Evolutionary conservation across 2,888 invertebrate genomes (phyloP).

Genomic region (Andrena praecox): DNA sequence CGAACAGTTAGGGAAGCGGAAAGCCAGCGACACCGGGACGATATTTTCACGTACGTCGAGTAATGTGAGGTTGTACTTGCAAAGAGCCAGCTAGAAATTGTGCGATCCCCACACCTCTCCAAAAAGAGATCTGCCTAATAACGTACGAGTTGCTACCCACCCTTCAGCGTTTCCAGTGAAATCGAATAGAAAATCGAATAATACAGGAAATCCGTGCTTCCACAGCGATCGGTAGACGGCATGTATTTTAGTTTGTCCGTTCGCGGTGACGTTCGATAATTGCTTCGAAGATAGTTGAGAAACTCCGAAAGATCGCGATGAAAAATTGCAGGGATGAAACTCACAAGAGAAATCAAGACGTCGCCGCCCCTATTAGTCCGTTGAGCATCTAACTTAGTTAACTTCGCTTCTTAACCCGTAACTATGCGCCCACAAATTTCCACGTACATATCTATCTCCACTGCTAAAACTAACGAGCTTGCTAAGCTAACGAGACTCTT

Average conservation of each 20-base stretch:
- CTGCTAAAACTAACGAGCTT: not conserved
- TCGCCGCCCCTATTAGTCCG: not conserved
- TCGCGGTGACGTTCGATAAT: not conserved
- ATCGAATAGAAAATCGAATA: not conserved
- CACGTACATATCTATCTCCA: not conserved
- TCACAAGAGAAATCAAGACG: not conserved
- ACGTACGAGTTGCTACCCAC: constrained; percentile 8
- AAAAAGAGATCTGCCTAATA: constrained; percentile 31
- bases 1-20: constrained; percentile 59
- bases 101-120: constrained; percentile 1
- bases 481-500: not conserved
- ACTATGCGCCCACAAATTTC: constrained; percentile 18
- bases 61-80: constrained; percentile 44
- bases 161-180: not conserved
- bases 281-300: no score
- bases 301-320: no score
- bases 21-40: constrained; percentile 48
- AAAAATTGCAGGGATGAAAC: no score
- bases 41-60: constrained; percentile 56
- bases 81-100: constrained; percentile 17
- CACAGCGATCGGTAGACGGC: not conserved
- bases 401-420: constrained; percentile 35
- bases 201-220: not conserved
- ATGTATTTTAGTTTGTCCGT: not conserved
- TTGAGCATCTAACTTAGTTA: not conserved